Evolutionary conservation across 2,888 invertebrate genomes (phyloP), one percentile per base, ranked within the genome.

Genomic region (Neocrepidodera transversa): DNA sequence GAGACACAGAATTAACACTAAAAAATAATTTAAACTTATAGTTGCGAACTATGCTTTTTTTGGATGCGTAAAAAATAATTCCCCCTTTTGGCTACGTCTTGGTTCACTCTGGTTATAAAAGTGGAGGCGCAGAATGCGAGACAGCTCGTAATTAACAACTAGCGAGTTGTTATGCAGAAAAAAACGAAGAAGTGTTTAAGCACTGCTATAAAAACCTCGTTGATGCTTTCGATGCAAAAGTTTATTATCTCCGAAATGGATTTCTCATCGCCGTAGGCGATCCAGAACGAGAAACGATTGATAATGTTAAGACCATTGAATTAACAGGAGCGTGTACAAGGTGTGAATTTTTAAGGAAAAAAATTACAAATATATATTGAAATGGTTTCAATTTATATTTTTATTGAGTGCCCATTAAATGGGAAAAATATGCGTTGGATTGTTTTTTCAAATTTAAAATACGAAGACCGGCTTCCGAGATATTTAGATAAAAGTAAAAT

Each of bases 91-190:
- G 23, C 2, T 10, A 32, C 32, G 5, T 11, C 32, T 30, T 14
- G 20, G 50, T 38, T 18, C 11, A n/a, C 38, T 40, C 18, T n/a
- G 43, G 23, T 58, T 50, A 53, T 54, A 62, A 56, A 35, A 43
- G 48, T 16, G 51, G 58, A 58, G 58, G 62, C 48, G 62, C 51
- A 63, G 51, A 63, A 60, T 53, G 48, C 42, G 26, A 60, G 60
- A 62, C 62, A 55, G 58, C 26, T 50, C 58, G 17, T 57, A 60
- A 63, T 63, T 63, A 63, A 53, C 63, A 45, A 52, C 48, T 42
- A 38, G 47, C 49, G 48, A 55, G 36, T 23, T 43, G 26, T n/a
- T n/a, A n/a, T 20, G 13, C 45, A 55, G 11, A 58, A 48, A 58
- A 58, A 58, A 55, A n/a, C n/a, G n/a, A n/a, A 45, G 54, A 53